Evolutionary conservation across 1,140 invertebrate species (phyloP), one percentile per base, ranked within the genome.

Genomic region (Phenacoccus solenopsis): DNA sequence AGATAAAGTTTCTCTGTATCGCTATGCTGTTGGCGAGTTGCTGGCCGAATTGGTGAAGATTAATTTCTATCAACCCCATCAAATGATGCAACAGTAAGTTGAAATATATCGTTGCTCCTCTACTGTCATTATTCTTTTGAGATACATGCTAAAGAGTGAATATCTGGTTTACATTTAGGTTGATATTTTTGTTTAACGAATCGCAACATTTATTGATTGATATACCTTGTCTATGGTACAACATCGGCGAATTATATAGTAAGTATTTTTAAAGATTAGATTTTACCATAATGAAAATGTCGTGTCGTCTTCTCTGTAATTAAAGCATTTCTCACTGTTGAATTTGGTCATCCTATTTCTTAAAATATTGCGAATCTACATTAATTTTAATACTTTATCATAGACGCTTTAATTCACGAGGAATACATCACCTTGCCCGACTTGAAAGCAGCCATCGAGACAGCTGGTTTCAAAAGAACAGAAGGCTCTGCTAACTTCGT

Each of bases 1-100:
- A 7, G 59, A 64, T 64, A 64, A 64, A 64, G 25, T 10, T 16
- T 64, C 59, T 10, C 10, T 64, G 16, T 64, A 64, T 20, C 10
- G 59, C 22, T 64, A 64, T 16, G 59, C 59, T 10, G 59, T 64
- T 24, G 59, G 59, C 21, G 59, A 64, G 25, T 24, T 64, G 22
- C 16, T 64, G 59, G 21, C 59, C 13, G 59, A 64, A 24, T 25
- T 64, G 59, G 59, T 64, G 22, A 64, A 64, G 25, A 24, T 27
- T 7, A 64, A 64, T 27, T 64, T 64, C 59, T 64, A 64, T 64
- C 59, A 64, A 27, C 59, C 59, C 7, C 59, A 64, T 64, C 59
- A 64, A 64, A 64, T 64, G 59, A 64, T 64, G 59, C 59, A 64
- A 20, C 59, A 64, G 59, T 64, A 64, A 64, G 59, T 64, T 59